These are phyloP conservation scores for Drosophila sturtevanti DNA, from an alignment of 1,140 invertebrate species.

Conservation along the genomic window DNA sequence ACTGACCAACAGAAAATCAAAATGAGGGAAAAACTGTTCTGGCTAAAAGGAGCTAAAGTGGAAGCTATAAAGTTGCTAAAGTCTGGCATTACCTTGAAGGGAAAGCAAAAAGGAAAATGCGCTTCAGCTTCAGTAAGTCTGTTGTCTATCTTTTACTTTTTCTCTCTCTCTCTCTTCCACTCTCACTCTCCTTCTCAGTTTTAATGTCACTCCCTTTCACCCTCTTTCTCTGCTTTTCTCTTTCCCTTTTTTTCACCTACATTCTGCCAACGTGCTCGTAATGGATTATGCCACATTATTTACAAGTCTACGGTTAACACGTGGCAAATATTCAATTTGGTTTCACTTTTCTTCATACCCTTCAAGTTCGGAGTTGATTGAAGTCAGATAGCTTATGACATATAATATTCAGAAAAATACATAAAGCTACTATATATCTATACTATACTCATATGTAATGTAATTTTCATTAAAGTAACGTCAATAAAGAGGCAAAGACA, in stretches of 20 bases:
- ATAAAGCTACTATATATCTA: too few relatives aligned
- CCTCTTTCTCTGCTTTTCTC: neutral
- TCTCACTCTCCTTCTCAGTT: neutral
- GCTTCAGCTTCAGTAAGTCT: neutral
- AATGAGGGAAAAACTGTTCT: neutral
- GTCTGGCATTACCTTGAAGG: neutral
- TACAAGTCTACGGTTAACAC: constrained; percentile 49
- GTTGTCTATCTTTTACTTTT: neutral
- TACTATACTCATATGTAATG: too few relatives aligned
- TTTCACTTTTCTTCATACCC: neutral
- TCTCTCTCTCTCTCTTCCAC: neutral
- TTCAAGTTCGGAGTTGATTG: neutral
- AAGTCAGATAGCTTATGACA: too few relatives aligned
- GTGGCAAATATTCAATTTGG: constrained; percentile 74
- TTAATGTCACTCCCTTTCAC: neutral
- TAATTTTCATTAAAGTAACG: too few relatives aligned
- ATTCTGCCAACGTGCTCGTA: constrained; percentile 2
- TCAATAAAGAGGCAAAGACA: too few relatives aligned
- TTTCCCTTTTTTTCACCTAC: neutral
- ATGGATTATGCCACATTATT: constrained; percentile 72
- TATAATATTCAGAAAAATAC: too few relatives aligned
- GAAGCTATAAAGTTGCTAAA: neutral
- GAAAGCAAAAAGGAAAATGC: neutral
- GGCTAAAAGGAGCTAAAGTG: too few relatives aligned
- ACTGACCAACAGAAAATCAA: neutral